Conservation (phyloP, 2,888 invertebrate species). For the Cantharis flavilabris region DNA sequence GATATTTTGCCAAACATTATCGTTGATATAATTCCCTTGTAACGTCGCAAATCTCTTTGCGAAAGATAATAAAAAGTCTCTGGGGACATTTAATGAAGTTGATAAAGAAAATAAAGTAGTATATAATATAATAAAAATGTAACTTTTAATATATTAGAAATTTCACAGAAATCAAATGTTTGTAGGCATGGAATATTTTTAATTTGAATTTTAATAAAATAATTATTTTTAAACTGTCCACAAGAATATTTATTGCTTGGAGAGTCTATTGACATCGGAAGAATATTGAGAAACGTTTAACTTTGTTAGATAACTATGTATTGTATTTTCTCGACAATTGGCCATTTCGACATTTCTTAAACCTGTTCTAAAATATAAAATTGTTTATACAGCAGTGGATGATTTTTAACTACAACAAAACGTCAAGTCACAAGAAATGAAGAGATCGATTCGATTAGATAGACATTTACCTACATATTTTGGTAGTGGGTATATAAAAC, state of each 20-base stretch:
- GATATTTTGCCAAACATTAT: background rate
- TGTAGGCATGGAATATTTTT: background rate
- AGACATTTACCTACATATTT: background rate
- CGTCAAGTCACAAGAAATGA: background rate
- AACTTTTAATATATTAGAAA: background rate
- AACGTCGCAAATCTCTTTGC: background rate
- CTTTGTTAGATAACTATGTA: background rate
- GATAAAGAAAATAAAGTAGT: background rate
- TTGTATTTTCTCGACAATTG: background rate
- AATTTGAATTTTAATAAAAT: background rate
- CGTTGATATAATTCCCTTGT: background rate
- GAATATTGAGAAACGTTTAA: background rate
- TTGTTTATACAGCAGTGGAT: background rate
- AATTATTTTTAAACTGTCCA: background rate
- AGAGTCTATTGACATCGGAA: background rate
- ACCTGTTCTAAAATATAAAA: background rate
- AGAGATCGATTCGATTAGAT: background rate
- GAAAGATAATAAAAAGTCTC: background rate
- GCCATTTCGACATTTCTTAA: background rate
- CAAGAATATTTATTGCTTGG: background rate
- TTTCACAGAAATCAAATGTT: background rate
- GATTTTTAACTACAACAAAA: background rate
- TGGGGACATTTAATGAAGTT: background rate
- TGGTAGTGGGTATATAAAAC: background rate
- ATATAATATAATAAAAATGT: background rate